These are phyloP conservation scores for Camponotus pennsylvanicus DNA, from an alignment of 1,140 invertebrate genomes.

Conservation along the genomic window DNA sequence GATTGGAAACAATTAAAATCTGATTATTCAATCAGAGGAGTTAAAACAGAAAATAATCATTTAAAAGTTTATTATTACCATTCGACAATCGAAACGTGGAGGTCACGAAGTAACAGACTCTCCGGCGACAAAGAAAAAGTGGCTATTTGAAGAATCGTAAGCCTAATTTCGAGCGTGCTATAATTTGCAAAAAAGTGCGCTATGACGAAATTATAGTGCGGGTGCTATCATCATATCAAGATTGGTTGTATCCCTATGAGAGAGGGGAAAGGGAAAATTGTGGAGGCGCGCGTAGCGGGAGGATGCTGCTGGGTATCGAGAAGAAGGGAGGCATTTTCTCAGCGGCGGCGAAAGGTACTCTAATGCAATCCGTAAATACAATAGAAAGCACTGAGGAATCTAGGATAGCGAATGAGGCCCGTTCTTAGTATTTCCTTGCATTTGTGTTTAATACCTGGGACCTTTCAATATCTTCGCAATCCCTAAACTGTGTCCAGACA, in stretches of 20 bases:
- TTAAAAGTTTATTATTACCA: neutral
- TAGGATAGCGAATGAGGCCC: conserved; percentile 77
- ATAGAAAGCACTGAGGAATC: conserved; percentile 82
- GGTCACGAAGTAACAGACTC: neutral
- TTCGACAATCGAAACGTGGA: neutral
- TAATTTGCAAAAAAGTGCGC: neutral
- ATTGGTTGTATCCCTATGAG: neutral
- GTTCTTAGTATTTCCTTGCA: neutral
- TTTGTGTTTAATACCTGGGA: conserved; percentile 76
- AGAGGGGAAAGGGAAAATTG: neutral
- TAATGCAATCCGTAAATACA: conserved; percentile 81
- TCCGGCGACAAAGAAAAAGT: neutral
- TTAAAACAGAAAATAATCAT: neutral
- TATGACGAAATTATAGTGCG: neutral
- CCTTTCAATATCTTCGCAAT: conserved; percentile 12
- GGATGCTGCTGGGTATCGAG: neutral
- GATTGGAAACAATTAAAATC: conserved; percentile 19
- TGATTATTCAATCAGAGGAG: neutral
- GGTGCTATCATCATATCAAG: neutral
- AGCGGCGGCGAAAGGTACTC: conserved; percentile 75
- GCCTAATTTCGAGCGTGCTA: conserved; percentile 6
- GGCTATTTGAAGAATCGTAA: neutral
- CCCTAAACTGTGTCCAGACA: neutral
- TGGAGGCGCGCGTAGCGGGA: neutral
- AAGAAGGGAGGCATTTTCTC: conserved; percentile 57